A percentile compares a stretch with the other conserved stretches of the same genome.
These are phyloP conservation scores for Parnassius apollo DNA, from an alignment of 2,888 invertebrate genomes.

Conservation along the genomic window DNA sequence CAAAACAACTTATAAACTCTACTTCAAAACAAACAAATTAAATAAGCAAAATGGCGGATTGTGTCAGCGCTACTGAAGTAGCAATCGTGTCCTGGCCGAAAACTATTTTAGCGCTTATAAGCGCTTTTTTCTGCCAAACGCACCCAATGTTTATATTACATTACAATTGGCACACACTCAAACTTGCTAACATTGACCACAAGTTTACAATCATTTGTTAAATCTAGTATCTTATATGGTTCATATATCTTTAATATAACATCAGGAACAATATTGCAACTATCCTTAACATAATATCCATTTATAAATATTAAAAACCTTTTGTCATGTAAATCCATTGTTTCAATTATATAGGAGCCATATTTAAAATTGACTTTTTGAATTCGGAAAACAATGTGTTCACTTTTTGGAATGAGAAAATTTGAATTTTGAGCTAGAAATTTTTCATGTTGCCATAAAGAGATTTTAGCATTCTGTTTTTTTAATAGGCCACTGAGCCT, in stretches of 20 bases:
- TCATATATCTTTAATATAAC: constrained; percentile 57
- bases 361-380: constrained; percentile 51
- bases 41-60: no score
- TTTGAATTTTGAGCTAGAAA: constrained; percentile 69
- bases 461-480: constrained; percentile 66
- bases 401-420: constrained; percentile 62
- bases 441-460: constrained; percentile 79
- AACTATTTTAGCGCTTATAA: no score
- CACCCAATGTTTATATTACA: constrained; percentile 15
- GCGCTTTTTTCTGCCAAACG: no score
- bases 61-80: no score
- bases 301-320: constrained; percentile 56
- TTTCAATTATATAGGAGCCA: constrained; percentile 56
- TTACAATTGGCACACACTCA: constrained; percentile 44
- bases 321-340: constrained; percentile 44
- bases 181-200: constrained; percentile 68
- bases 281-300: constrained; percentile 44
- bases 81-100: no score
- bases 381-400: constrained; percentile 50
- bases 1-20: no score
- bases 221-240: constrained; percentile 52
- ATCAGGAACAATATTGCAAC: constrained; percentile 41
- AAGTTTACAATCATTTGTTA: constrained; percentile 42
- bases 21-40: no score
- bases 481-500: constrained; percentile 65